These are phyloP conservation scores for Peromyscus maniculatus DNA, from an alignment of 2,113 vertebrate genomes.

Conservation along the genomic window DNA sequence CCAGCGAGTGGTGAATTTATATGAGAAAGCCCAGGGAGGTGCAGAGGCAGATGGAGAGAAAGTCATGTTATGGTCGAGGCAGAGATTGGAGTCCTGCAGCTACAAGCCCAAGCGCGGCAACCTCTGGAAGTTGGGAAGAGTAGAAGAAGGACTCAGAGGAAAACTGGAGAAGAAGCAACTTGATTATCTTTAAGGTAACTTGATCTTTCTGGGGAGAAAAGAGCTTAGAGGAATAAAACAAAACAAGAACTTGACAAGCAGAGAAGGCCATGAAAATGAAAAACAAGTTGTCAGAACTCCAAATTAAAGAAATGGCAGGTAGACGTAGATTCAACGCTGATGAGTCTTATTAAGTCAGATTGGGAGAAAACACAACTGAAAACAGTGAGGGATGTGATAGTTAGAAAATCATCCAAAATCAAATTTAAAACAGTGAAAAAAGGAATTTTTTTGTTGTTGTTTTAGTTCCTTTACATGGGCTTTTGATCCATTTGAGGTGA, in stretches of 20 bases:
- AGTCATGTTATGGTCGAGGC: neutral
- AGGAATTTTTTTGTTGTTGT: neutral
- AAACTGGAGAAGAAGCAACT: too few relatives aligned
- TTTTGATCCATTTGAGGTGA: neutral
- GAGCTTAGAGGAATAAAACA: neutral
- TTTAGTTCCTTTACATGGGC: neutral
- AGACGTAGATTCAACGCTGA: neutral
- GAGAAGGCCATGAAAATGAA: neutral
- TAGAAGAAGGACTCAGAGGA: neutral
- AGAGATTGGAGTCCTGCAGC: neutral
- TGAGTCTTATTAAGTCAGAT: neutral
- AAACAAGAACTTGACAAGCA: neutral
- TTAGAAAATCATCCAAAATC: conserved; percentile 11
- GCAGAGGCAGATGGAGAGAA: neutral
- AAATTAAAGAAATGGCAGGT: neutral
- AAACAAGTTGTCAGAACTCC: neutral
- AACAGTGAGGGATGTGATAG: neutral
- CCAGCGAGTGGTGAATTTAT: neutral
- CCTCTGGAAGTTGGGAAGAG: neutral
- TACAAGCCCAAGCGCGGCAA: neutral
- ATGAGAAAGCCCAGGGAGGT: neutral
- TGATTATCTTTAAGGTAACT: neutral
- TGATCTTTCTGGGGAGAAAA: neutral
- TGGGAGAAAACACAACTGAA: neutral
- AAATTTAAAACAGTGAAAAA: conserved; percentile 21